Evolutionary conservation across 2,797 vertebrate species (phyloP), one percentile per base, ranked within the genome.

Genomic region (Eptatretus atami): DNA sequence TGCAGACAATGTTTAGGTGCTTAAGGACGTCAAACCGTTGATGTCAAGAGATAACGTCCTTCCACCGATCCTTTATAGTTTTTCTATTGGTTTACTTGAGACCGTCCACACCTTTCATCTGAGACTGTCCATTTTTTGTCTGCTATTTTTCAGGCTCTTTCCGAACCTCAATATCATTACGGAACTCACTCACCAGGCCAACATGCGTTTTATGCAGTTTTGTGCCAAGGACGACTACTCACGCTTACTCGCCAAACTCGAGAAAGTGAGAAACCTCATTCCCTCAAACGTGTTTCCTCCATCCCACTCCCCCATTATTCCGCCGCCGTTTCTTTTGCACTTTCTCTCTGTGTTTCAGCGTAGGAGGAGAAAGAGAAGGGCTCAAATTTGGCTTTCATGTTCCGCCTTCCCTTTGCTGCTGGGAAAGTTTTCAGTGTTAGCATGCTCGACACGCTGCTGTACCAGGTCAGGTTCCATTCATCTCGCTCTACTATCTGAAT

Each of bases 141-240:
- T 2, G 55, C n/a, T 61, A n/a, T n/a, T 61, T 66, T 67, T 54
- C 71, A 94, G 88, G 76, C 78, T 96, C 73, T 96, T 96, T 70
- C 88, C 87, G 65, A 93, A 82, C 70, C 82, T 96, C 69, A 93
- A 86, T 72, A 92, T 95, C 71, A 93, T 96, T 72, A 93, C 90
- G 2, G 88, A 95, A 69, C 79, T 96, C 68, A 95, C 88, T 2
- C 90, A 94, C 67, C 88, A 86, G 10, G 87, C 88, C 71, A 96
- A 96, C 71, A 93, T 96, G 88, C 80, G 88, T 70, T 90, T 94
- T 75, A 95, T 93, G 90, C 90, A 96, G 71, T 94, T 95, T 76
- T 77, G 90, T 72, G 88, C 88, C 68, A 96, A 96, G 75, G 90
- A 96, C 74, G 90, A 85, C 77, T 96, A 96, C 73, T 95, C 88